Evolutionary conservation across 2,888 invertebrate species (phyloP).

Genomic region (Bellardia bayeri): DNA sequence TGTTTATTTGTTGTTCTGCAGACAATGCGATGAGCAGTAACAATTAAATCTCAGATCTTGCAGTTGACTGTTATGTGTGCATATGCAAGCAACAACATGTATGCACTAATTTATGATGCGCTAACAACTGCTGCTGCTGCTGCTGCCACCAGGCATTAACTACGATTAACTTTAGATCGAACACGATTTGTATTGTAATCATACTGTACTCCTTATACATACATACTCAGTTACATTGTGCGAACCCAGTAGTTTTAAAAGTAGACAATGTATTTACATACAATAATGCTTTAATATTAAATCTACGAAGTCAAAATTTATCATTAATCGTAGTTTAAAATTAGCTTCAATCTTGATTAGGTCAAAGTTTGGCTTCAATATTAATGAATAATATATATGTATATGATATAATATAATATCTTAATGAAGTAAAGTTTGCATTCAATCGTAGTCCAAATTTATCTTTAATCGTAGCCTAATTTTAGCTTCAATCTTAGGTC

Average conservation of each 20-base stretch:
- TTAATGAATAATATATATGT: no score
- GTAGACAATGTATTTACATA: not conserved
- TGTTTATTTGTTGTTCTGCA: slow-evolving; percentile 22
- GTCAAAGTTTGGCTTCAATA: no score
- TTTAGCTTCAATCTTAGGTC: no score
- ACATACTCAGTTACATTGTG: not conserved
- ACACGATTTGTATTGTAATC: slow-evolving; percentile 57
- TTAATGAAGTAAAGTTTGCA: no score
- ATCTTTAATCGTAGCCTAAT: no score
- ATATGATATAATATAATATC: no score
- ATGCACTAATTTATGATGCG: slow-evolving; percentile 48
- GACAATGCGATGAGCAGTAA: slow-evolving; percentile 39
- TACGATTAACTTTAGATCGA: slow-evolving; percentile 36
- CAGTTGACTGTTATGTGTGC: slow-evolving; percentile 8
- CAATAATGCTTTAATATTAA: no score
- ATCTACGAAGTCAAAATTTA: no score
- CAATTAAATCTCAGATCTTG: slow-evolving; percentile 51
- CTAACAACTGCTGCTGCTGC: slow-evolving; percentile 38
- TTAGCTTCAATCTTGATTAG: no score
- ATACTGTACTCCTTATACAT: slow-evolving; percentile 6
- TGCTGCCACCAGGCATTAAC: slow-evolving; percentile 1
- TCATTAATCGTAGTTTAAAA: no score
- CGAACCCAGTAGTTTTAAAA: not conserved
- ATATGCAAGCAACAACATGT: slow-evolving; percentile 37
- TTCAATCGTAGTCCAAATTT: no score